Evolutionary conservation across 2,888 invertebrate species (phyloP).

Genomic region (Ariolimax columbianus): DNA sequence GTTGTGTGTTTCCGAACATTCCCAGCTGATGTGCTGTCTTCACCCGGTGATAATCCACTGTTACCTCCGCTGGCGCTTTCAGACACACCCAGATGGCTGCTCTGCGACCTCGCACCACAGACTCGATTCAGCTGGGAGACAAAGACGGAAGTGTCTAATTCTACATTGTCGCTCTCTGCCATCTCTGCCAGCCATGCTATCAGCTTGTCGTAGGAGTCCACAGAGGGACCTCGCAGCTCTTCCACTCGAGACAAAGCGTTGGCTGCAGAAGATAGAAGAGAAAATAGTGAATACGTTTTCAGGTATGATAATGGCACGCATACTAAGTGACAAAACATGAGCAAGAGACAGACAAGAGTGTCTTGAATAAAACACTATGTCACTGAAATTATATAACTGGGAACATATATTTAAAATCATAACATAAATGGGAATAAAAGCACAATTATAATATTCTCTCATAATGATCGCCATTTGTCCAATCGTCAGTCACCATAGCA

Average conservation of each 20-base stretch:
- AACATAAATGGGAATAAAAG: too few relatives aligned
- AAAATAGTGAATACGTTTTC: not conserved
- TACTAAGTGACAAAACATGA: too few relatives aligned
- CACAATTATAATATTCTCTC: too few relatives aligned
- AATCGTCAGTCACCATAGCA: too few relatives aligned
- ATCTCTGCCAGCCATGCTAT: constrained; percentile 69
- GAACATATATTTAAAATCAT: too few relatives aligned
- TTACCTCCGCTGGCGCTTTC: not conserved
- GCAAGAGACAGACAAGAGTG: too few relatives aligned
- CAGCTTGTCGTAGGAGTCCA: constrained; percentile 68
- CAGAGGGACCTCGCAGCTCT: constrained; percentile 56
- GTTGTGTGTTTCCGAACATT: not conserved
- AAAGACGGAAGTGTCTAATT: constrained; percentile 58
- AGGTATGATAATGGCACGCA: too few relatives aligned
- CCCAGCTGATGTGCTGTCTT: not conserved
- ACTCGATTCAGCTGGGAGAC: constrained; percentile 61
- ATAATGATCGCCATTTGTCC: too few relatives aligned
- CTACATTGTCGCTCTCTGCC: constrained; percentile 65
- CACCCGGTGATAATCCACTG: not conserved
- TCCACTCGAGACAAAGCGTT: constrained; percentile 55
- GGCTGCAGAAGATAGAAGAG: constrained; percentile 41
- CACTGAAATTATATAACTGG: too few relatives aligned
- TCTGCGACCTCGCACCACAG: constrained; percentile 33
- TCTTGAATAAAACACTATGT: too few relatives aligned
- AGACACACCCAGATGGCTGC: not conserved